These are phyloP conservation scores for Rhynchotus rufescens DNA, from an alignment of 2,797 vertebrate genomes.

Conservation along the genomic window DNA sequence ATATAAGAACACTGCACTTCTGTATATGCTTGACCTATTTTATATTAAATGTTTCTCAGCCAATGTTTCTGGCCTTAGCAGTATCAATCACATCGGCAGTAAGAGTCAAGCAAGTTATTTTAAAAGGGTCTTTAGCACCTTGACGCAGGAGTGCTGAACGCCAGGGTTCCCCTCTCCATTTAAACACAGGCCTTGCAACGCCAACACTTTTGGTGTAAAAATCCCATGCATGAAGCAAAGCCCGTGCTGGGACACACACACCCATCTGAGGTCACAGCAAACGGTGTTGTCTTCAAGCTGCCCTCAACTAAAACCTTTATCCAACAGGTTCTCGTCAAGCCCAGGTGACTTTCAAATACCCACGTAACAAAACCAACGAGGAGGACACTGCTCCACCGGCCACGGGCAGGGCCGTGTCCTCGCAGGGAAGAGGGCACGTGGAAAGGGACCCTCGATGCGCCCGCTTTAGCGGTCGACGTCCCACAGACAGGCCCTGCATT, in stretches of 20 bases:
- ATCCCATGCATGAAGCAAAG: neutral
- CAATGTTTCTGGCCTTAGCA: neutral
- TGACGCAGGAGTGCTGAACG: neutral
- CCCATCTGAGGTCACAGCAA: neutral
- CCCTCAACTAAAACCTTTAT: neutral
- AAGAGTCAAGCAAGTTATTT: neutral
- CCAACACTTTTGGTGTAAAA: neutral
- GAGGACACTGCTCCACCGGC: neutral
- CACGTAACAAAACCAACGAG: neutral
- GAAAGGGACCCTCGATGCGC: fast-evolving
- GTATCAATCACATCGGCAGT: fast-evolving
- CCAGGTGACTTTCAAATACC: neutral
- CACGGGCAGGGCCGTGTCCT: fast-evolving
- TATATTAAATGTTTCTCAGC: neutral
- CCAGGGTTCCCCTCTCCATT: neutral
- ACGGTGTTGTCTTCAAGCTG: neutral
- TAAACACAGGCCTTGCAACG: neutral
- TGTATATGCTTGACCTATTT: neutral
- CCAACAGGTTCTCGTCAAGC: neutral
- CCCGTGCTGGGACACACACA: too few species aligned
- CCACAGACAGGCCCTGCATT: neutral
- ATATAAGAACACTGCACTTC: neutral
- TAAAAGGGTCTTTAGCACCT: neutral
- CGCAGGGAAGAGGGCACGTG: neutral
- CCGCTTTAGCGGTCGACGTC: neutral